Evolutionary conservation across 2,888 invertebrate species (phyloP), one percentile per base, ranked within the genome.

Genomic region (Nymphalis polychloros): DNA sequence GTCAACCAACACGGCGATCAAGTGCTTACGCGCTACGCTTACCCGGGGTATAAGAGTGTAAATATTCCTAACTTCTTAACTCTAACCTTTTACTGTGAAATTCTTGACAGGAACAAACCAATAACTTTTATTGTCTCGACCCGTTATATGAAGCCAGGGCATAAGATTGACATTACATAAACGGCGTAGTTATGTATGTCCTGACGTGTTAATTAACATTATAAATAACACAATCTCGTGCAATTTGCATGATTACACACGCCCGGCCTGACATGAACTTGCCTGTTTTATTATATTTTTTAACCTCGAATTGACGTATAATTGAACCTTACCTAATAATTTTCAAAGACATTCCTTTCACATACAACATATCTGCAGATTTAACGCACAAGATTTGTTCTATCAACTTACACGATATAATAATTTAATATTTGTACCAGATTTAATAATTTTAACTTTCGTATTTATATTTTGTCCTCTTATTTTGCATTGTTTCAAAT

Each of bases 271-370:
- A 50, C 47, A 31, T 23, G 27, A 41, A 41, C 41, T 59, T 17
- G 41, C 46, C 50, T 48, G 55, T 59, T 46, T 27, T 27, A 41
- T 41, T 41, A 41, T 41, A 50, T 49, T 35, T 47, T 52, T 62
- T 52, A 31, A 69, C 65, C 69, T 69, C 65, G 69, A 63, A 63
- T 63, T 47, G 41, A 8, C 53, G 49, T 50, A 63, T 55, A 63
- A 59, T 49, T 23, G 46, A 52, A 57, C n/a, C 19, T 57, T 62
- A 55, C 53, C 61, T 65, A 52, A 62, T 49, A 57, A 55, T 48
- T 67, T 64, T 65, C 63, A 65, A 68, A 68, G 60, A 63, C 65
- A 66, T 71, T 63, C 60, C 55, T 55, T 71, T 68, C 60, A 63
- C 59, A 67, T 69, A 61, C 41, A 59, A 41, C 48, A 59, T 62